phyloP scores from a whole-genome alignment of 2,888 invertebrate genomes.

The Callosobruchus maculatus region DNA sequence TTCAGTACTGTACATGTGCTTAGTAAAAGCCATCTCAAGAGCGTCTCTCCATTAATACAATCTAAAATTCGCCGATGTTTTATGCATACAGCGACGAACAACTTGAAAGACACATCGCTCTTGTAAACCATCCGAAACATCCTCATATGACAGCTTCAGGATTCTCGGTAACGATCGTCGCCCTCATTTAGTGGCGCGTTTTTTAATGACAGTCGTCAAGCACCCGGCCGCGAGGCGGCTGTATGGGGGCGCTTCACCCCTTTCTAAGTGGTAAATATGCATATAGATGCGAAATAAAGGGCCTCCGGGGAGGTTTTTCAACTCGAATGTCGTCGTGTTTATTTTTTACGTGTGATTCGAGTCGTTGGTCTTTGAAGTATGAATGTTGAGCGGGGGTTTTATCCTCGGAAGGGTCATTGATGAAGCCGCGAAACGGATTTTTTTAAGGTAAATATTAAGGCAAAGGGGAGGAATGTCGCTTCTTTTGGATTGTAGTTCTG shows the following conservation, averaged over 20 bases:
- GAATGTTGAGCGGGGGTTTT: not conserved
- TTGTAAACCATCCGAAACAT: not conserved
- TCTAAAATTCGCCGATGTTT: not conserved
- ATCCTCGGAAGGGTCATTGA: not conserved
- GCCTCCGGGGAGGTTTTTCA: not conserved
- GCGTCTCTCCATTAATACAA: not conserved
- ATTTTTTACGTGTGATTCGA: not conserved
- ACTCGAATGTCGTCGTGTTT: not conserved
- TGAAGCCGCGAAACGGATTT: not conserved
- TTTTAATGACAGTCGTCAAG: not conserved
- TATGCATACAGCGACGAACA: not conserved
- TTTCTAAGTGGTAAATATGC: constrained; percentile 1
- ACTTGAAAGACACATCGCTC: not conserved
- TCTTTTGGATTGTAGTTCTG: too few species aligned
- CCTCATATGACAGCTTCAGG: not conserved
- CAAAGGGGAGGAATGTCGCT: too few species aligned
- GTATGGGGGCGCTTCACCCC: not conserved
- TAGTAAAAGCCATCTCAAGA: too few species aligned
- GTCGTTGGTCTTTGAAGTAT: not conserved
- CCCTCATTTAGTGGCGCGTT: not conserved
- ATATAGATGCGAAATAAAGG: constrained; percentile 1
- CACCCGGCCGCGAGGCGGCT: not conserved
- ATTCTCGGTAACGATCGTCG: not conserved
- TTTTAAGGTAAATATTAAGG: too few species aligned
- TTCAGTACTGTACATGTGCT: too few species aligned